These are phyloP conservation scores for Chrysocyon brachyurus DNA, from an alignment of 2,797 vertebrate genomes.

Conservation along the genomic window DNA sequence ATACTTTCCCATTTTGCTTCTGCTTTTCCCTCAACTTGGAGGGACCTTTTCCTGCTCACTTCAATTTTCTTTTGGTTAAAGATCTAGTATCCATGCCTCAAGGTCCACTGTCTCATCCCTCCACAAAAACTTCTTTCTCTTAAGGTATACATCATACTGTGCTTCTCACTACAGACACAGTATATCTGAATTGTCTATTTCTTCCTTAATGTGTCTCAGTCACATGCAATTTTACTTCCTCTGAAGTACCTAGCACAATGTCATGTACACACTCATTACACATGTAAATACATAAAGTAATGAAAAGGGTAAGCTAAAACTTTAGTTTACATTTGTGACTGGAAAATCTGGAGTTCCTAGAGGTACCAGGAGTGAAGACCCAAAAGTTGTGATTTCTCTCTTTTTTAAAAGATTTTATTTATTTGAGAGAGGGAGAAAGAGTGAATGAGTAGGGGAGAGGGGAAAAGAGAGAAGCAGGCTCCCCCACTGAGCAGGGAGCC, in stretches of 20 bases:
- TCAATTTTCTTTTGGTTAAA: conserved; percentile 16
- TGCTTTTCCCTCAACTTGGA: background rate
- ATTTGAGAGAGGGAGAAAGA: too few relatives aligned
- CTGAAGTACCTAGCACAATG: background rate
- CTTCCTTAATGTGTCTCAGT: background rate
- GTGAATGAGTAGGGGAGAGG: too few relatives aligned
- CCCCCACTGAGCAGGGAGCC: too few relatives aligned
- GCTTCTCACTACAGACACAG: background rate
- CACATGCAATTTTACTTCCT: background rate
- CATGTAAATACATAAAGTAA: conserved; percentile 3
- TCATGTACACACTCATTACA: background rate
- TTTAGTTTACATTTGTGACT: background rate
- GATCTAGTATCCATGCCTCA: background rate
- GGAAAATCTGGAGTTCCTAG: conserved; percentile 47
- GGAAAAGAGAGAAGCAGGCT: too few relatives aligned
- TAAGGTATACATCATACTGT: background rate
- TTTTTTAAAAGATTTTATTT: too few relatives aligned
- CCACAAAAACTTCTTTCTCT: conserved; percentile 29
- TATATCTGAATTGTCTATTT: background rate
- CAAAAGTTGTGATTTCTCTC: background rate
- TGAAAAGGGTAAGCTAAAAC: conserved; percentile 31
- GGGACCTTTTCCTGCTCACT: background rate
- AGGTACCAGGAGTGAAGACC: background rate
- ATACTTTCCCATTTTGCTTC: background rate
- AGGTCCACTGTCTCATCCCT: background rate